phyloP scores from a whole-genome alignment of 2,888 invertebrate genomes.

The Phanerotoma sp. region DNA sequence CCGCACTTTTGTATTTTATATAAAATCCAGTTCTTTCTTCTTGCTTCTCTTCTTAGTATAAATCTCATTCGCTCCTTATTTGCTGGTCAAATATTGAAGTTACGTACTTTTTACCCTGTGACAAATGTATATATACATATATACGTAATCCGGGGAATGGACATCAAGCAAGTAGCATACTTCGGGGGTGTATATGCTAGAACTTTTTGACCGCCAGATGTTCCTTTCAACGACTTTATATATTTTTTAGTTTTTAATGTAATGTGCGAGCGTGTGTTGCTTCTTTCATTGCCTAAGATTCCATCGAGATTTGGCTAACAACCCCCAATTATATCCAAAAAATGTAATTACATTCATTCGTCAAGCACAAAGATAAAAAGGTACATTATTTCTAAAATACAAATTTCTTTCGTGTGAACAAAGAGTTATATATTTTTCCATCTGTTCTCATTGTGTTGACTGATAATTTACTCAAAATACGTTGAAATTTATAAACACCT shows the following conservation, averaged over 20 bases:
- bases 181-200: neutral
- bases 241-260: neutral
- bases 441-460: neutral
- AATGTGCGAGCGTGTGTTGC: neutral
- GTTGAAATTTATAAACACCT: constrained; percentile 14
- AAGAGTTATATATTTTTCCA: neutral
- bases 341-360: too few relatives aligned
- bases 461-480: constrained; percentile 9
- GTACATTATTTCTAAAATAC: neutral
- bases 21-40: constrained; percentile 36
- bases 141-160: too few relatives aligned
- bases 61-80: constrained; percentile 38
- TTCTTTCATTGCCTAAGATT: neutral
- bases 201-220: constrained; percentile 21
- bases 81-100: constrained; percentile 49
- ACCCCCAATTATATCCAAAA: too few relatives aligned
- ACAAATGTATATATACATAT: constrained; percentile 10
- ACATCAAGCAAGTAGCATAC: neutral
- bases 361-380: neutral
- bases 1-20: constrained; percentile 46
- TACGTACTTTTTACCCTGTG: constrained; percentile 13
- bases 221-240: constrained; percentile 5
- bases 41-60: neutral
- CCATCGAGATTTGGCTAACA: too few relatives aligned
- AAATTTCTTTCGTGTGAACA: neutral